phyloP scores from a whole-genome alignment of 2,113 vertebrate species.

The Plestiodon gilberti region DNA sequence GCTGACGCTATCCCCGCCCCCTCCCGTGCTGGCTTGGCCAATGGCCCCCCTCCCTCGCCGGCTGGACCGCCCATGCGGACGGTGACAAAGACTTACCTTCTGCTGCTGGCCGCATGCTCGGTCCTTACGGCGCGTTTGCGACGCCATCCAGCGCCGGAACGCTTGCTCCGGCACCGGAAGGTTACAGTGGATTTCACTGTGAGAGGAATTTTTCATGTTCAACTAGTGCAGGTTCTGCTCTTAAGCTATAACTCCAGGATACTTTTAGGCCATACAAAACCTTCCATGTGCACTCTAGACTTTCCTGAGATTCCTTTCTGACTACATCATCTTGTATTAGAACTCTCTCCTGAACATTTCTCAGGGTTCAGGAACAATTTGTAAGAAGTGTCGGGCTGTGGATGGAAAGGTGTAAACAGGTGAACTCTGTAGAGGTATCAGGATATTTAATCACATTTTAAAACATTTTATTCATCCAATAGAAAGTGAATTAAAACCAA shows the following conservation, averaged over 20 bases:
- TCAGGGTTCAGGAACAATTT: neutral
- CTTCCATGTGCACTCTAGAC: neutral
- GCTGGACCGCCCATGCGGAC: too few species aligned
- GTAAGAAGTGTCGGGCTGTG: neutral
- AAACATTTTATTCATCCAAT: too few species aligned
- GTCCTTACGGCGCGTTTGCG: too few species aligned
- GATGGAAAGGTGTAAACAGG: too few species aligned
- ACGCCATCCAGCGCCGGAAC: too few species aligned
- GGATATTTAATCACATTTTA: neutral
- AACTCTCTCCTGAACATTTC: neutral
- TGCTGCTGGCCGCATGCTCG: too few species aligned
- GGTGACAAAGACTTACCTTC: too few species aligned
- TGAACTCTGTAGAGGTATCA: neutral
- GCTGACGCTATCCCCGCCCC: too few species aligned
- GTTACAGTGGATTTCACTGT: too few species aligned
- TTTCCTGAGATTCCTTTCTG: neutral
- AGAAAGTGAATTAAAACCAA: neutral
- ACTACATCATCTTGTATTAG: neutral
- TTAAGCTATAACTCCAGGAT: neutral
- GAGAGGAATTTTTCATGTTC: neutral
- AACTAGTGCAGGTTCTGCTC: neutral
- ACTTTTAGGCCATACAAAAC: neutral
- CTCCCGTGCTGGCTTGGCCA: too few species aligned
- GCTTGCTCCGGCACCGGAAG: too few species aligned
- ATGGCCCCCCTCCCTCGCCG: too few species aligned